phyloP scores from a whole-genome alignment of 1,140 invertebrate genomes.

The Pseudomyrmex concolor region DNA sequence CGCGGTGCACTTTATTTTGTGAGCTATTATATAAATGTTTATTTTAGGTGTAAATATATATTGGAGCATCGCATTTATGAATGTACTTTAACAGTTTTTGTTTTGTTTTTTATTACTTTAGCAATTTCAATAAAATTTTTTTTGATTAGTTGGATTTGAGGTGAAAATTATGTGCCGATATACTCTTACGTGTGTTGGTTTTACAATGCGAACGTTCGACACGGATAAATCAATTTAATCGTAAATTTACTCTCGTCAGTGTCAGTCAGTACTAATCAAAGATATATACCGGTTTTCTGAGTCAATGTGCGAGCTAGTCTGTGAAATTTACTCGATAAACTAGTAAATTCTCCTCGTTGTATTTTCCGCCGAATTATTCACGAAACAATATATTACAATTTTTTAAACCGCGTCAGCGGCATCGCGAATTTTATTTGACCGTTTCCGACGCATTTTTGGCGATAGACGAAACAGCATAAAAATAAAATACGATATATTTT shows the following conservation, averaged over 20 bases:
- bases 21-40: too few relatives aligned
- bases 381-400: neutral
- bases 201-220: too few relatives aligned
- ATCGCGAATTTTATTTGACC: slow-evolving; percentile 1
- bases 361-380: slow-evolving; percentile 1
- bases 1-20: too few relatives aligned
- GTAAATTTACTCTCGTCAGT: slow-evolving; percentile 34
- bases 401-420: neutral
- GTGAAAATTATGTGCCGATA: too few relatives aligned
- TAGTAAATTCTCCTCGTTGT: neutral
- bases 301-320: neutral
- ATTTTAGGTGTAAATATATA: too few relatives aligned
- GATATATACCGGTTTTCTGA: neutral
- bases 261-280: slow-evolving; percentile 1
- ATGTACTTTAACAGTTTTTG: too few relatives aligned
- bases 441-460: slow-evolving; percentile 3
- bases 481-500: neutral
- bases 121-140: too few relatives aligned
- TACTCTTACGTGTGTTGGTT: too few relatives aligned
- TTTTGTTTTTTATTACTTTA: too few relatives aligned
- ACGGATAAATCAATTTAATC: slow-evolving; percentile 16
- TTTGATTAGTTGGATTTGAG: too few relatives aligned
- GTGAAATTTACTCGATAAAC: slow-evolving; percentile 13
- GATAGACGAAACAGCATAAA: neutral
- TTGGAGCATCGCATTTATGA: too few relatives aligned